These are phyloP conservation scores for Metalampra italica DNA, from an alignment of 2,888 invertebrate genomes.

Conservation along the genomic window DNA sequence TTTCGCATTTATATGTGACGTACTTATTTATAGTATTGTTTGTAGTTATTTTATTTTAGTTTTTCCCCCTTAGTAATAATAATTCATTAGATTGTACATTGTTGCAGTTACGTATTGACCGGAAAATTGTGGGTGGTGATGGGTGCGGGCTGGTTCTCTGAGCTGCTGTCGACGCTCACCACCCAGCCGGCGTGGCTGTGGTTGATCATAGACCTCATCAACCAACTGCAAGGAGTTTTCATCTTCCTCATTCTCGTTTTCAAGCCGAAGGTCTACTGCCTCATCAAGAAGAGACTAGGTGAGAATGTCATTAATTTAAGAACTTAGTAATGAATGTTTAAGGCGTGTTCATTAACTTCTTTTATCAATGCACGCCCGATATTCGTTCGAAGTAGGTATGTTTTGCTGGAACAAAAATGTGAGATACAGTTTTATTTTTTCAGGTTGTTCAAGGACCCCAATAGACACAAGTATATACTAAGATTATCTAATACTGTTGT, in stretches of 20 bases:
- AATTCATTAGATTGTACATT: not conserved
- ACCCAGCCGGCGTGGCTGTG: slow-evolving; percentile 69
- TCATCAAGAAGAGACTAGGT: slow-evolving; percentile 79
- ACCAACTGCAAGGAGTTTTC: slow-evolving; percentile 84
- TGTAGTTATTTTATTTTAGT: too few relatives aligned
- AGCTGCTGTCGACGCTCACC: slow-evolving; percentile 79
- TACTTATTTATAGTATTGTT: too few relatives aligned
- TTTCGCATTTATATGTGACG: too few relatives aligned
- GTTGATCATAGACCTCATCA: slow-evolving; percentile 81
- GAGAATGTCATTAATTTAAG: slow-evolving; percentile 27
- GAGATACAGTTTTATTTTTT: slow-evolving; percentile 42
- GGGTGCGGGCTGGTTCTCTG: slow-evolving; percentile 87
- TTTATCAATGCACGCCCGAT: too few relatives aligned
- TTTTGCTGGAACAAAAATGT: slow-evolving; percentile 1
- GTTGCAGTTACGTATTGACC: slow-evolving; percentile 81
- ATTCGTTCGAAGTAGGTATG: too few relatives aligned
- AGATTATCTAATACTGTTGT: slow-evolving; percentile 18
- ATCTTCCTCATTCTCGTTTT: slow-evolving; percentile 86
- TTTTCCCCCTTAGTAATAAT: too few relatives aligned
- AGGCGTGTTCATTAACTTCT: too few relatives aligned
- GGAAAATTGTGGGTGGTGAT: slow-evolving; percentile 87
- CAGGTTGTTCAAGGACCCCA: slow-evolving; percentile 68
- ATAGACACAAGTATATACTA: slow-evolving; percentile 69
- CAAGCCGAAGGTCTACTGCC: slow-evolving; percentile 81
- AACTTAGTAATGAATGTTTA: slow-evolving; percentile 4